Conservation (phyloP, 2,888 invertebrate genomes). For the Gonocerus acuteangulatus region DNA sequence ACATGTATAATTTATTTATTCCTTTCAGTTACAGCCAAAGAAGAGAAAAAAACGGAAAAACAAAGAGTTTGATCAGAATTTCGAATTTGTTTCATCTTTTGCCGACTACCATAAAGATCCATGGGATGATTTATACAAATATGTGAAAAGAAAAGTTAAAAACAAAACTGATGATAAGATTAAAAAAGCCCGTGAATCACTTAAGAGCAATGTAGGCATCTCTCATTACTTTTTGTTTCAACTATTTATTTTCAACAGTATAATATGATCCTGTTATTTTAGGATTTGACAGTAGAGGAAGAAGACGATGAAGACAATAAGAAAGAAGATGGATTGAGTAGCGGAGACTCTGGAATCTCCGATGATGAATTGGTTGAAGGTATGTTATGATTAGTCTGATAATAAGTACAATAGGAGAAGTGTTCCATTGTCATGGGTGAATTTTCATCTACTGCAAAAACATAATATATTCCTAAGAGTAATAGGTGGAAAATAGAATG, state of each 20-base stretch:
- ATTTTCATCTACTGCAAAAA: too few species aligned
- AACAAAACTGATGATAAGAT: conserved; percentile 81
- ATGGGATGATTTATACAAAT: conserved; percentile 71
- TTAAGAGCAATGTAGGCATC: conserved; percentile 46
- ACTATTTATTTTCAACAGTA: too few species aligned
- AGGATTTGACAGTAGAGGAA: conserved; percentile 23
- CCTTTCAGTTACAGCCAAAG: conserved; percentile 67
- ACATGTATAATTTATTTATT: conserved; percentile 38
- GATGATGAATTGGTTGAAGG: conserved; percentile 66
- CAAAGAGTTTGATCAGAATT: conserved; percentile 70
- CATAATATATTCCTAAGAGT: too few species aligned
- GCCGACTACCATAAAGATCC: conserved; percentile 75
- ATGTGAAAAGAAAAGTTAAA: conserved; percentile 69
- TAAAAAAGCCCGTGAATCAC: conserved; percentile 50
- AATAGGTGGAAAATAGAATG: too few species aligned
- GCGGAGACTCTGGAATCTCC: conserved; percentile 55
- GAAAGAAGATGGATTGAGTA: conserved; percentile 29
- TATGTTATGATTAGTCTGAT: too few species aligned
- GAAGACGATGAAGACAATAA: conserved; percentile 48
- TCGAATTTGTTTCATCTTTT: conserved; percentile 68
- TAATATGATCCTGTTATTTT: background rate
- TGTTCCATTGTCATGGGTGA: too few species aligned
- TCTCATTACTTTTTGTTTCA: background rate
- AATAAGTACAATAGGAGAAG: too few species aligned
- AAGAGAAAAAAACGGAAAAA: conserved; percentile 63